Evolutionary conservation across 1,140 invertebrate species (phyloP).

Genomic region (Chelonus insularis): DNA sequence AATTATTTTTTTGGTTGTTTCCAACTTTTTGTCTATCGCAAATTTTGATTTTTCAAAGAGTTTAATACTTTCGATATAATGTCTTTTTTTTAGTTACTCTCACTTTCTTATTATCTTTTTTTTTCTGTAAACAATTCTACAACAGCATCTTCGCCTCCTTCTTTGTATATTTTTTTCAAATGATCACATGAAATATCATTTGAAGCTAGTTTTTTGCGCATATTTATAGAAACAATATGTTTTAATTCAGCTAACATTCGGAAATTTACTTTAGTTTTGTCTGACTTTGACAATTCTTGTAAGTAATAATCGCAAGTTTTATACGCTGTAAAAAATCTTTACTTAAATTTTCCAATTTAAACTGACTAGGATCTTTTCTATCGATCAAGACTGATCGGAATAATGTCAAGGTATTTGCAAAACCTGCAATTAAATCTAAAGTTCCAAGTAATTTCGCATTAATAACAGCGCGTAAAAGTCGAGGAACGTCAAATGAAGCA

Average conservation of each 20-base stretch:
- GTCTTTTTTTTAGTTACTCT: background rate
- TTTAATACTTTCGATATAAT: background rate
- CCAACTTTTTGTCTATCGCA: background rate
- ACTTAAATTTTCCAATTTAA: background rate
- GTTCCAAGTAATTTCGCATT: background rate
- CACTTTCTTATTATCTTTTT: background rate
- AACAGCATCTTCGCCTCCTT: background rate
- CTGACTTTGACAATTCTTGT: background rate
- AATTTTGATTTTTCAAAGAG: background rate
- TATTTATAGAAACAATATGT: background rate
- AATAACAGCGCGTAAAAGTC: background rate
- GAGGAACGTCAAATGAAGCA: background rate
- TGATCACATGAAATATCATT: background rate
- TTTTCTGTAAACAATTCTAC: background rate
- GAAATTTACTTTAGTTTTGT: background rate
- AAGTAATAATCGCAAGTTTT: background rate
- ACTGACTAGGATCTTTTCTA: background rate
- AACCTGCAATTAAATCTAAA: slow-evolving; percentile 1
- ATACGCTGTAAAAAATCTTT: background rate
- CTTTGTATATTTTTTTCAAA: background rate
- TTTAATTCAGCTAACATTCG: background rate
- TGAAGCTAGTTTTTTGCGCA: background rate
- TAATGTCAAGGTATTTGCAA: background rate
- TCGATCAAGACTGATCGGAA: background rate
- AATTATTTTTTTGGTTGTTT: background rate